Base-by-base conservation (phyloP, 2,797 vertebrate genomes). In the Manis javanica region DNA sequence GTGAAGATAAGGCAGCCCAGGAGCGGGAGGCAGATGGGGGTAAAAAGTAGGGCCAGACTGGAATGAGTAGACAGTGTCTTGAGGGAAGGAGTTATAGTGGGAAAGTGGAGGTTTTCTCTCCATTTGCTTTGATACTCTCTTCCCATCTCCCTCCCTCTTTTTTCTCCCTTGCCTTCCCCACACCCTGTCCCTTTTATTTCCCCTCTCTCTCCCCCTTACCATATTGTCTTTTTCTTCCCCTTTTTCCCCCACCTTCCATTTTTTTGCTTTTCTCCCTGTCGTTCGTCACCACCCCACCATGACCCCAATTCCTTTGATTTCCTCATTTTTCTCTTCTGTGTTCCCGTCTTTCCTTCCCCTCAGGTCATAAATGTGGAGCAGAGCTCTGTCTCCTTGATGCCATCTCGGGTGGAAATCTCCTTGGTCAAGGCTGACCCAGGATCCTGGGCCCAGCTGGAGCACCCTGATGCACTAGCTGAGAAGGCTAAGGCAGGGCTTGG, bases 371-470 rank as follows among this genome's bases (percentile, higher is more conserved):
- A 99, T 0, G 95, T 99, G n/a, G 98, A 98, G 49, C 98, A 98
- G 83, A 99, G 99, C 98, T 98, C 98, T 5, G 99, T 99, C 92
- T 99, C 95, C 98, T 98, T 99, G 99, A 98, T 99, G 72, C 99
- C 99, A 1, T 98, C 99, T 97, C 99, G 99, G 98, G 99, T 99
- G 96, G 99, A 99, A 98, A 98, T 99, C 90, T 98, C 86, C 2
- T 98, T 99, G 89, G 96, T 97, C 78, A 99, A 99, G 97, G 98
- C 98, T 15, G 98, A 99, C 97, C 97, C 98, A 7, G 98, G 99
- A 83, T 96, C 98, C 87, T 99, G 99, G 99, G 99, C 99, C 29
- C 99, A 99, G 97, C 99, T 99, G 98, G 99, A 99, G 96, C 99
- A 99, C 83, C 98, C 99, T 95, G 83, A 9, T 95, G 96, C 93